These are phyloP conservation scores for Syngnathus typhle DNA, from an alignment of 2,113 vertebrate species.

Conservation along the genomic window DNA sequence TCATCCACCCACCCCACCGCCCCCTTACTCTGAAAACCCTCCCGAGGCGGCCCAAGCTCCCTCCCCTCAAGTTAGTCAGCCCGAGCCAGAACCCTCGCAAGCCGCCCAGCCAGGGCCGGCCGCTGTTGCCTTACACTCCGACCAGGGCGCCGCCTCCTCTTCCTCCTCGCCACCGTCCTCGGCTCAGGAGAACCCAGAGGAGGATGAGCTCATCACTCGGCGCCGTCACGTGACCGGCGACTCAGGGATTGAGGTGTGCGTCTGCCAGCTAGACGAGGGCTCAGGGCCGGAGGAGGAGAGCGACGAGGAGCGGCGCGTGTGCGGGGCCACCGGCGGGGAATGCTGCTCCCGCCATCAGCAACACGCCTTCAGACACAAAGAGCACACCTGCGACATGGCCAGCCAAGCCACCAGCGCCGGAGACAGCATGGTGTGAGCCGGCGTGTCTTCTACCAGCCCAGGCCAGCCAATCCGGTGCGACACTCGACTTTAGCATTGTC, in stretches of 20 bases:
- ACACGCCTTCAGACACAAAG: slow-evolving; percentile 54
- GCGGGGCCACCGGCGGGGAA: slow-evolving; percentile 47
- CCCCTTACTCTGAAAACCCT: slow-evolving; percentile 73
- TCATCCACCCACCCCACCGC: slow-evolving; percentile 76
- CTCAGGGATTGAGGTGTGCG: slow-evolving; percentile 78
- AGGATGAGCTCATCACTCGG: slow-evolving; percentile 65
- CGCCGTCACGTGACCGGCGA: slow-evolving; percentile 76
- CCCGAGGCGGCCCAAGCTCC: slow-evolving; percentile 38
- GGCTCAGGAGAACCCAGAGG: slow-evolving; percentile 43
- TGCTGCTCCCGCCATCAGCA: slow-evolving; percentile 61
- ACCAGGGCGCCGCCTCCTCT: slow-evolving; percentile 15
- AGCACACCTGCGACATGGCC: slow-evolving; percentile 40
- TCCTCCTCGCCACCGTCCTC: slow-evolving; percentile 5
- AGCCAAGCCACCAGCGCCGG: slow-evolving; percentile 49
- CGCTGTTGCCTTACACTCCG: background rate
- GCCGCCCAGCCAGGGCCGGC: slow-evolving; percentile 10
- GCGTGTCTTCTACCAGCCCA: slow-evolving; percentile 36
- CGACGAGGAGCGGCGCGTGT: slow-evolving; percentile 56
- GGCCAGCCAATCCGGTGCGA: slow-evolving; percentile 37
- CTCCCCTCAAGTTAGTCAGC: slow-evolving; percentile 31
- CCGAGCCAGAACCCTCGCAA: slow-evolving; percentile 27
- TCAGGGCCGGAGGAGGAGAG: slow-evolving; percentile 65
- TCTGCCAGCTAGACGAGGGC: slow-evolving; percentile 69
- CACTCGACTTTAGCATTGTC: slow-evolving; percentile 30
- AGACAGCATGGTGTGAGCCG: slow-evolving; percentile 67